Evolutionary conservation across 92 coral and sea anemone genomes (phyloP), one percentile per base, ranked within the genome.

Genomic region (Phenganax marumi): DNA sequence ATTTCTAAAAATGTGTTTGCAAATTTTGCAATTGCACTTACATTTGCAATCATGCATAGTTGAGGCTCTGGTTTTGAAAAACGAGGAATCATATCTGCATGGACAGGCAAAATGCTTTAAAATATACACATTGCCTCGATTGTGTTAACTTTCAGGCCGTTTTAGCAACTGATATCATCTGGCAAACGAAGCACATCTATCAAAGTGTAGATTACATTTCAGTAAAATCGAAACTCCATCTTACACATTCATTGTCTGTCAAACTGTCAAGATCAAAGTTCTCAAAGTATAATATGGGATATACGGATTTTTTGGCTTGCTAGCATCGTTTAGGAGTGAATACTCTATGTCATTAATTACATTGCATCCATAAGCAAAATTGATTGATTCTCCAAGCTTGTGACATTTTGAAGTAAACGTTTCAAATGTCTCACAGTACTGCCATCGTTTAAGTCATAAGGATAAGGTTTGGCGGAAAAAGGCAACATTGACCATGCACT

Each of bases 231-330:
- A 80, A 86, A 72, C 33, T 86, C 76, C 63, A 81, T 73, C 73
- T 72, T 86, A 57, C 89, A 54, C 14, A n/a, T 50, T 78, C 85
- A n/a, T 86, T 85, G 70, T 86, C 86, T 23, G 78, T 46, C 65
- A 86, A 51, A 39, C 52, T 86, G 71, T 86, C 86, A 26, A 86
- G 75, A 81, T 87, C 86, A 82, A 87, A 87, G 23, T 61, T 50
- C 13, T 62, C 72, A 57, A 62, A 81, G 68, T 64, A 55, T 26
- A 87, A 66, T 86, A 81, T 16, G 89, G 85, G 24, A 80, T 70
- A 72, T 73, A 57, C 58, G 89, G 86, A 54, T 75, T 87, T 76
- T 82, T 87, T 39, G 83, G 75, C 39, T 76, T 85, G 83, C 68
- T 85, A 43, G 77, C 53, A 56, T 85, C 88, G 55, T 66, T 77